A percentile compares a stretch with the other conserved stretches of the same genome.
phyloP scores from a whole-genome alignment of 1,140 invertebrate species.

The Papilio aristodemus region DNA sequence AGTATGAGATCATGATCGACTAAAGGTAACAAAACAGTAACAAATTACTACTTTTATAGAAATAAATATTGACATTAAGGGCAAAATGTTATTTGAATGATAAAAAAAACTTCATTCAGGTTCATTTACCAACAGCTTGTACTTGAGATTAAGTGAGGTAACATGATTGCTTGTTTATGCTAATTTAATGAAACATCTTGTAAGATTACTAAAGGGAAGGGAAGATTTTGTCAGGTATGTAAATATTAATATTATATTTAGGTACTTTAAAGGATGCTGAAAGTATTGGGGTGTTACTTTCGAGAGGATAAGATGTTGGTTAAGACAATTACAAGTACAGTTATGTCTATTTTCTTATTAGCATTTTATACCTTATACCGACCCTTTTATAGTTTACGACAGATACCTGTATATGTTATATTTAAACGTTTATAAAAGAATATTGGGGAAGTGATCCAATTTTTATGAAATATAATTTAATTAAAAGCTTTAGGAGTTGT shows the following conservation, averaged over 20 bases:
- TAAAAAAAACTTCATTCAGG: neutral
- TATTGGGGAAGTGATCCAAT: neutral
- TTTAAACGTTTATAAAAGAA: too few relatives aligned
- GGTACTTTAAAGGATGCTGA: too few relatives aligned
- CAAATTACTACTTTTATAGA: too few relatives aligned
- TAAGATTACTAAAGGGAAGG: neutral
- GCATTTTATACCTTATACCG: neutral
- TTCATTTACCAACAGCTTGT: conserved; percentile 2
- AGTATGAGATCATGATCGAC: neutral
- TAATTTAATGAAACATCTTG: conserved; percentile 3
- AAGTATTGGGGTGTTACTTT: neutral
- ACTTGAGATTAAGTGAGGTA: conserved; percentile 4
- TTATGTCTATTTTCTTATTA: neutral
- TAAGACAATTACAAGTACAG: neutral
- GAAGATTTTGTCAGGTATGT: neutral
- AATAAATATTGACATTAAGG: too few relatives aligned
- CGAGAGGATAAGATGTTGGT: neutral
- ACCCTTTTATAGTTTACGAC: neutral
- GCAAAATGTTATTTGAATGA: too few relatives aligned
- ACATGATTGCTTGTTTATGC: conserved; percentile 1
- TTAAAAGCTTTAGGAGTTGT: neutral
- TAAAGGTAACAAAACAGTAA: too few relatives aligned
- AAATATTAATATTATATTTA: neutral
- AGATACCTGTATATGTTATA: neutral
- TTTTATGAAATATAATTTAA: neutral